These are phyloP conservation scores for Achatina immaculata DNA, from an alignment of 1,140 invertebrate species.

Conservation along the genomic window DNA sequence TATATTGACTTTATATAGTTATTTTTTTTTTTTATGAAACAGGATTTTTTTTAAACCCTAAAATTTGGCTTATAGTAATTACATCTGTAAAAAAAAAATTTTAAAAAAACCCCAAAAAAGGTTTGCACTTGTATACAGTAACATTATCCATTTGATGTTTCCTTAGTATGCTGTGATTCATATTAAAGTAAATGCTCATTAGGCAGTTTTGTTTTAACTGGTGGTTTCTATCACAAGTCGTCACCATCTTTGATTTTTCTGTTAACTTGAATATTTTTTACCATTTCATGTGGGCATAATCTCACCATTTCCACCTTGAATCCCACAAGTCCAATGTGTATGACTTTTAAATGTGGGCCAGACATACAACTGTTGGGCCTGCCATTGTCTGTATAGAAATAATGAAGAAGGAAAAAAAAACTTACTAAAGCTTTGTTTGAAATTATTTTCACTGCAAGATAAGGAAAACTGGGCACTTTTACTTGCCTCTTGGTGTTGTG, in stretches of 20 bases:
- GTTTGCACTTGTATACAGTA: conserved; percentile 31
- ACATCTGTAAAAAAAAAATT: no score
- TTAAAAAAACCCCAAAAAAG: no score
- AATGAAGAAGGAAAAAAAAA: background rate
- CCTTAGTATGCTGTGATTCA: background rate
- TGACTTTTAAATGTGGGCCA: no score
- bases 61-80: conserved; percentile 36
- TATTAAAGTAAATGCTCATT: background rate
- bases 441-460: background rate
- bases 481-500: conserved; percentile 36
- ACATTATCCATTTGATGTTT: background rate
- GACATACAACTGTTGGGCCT: no score
- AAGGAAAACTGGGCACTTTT: background rate
- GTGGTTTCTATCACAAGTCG: no score
- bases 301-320: no score
- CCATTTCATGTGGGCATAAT: conserved; percentile 1
- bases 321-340: no score
- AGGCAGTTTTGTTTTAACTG: background rate
- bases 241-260: no score
- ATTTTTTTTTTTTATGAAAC: background rate
- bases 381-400: background rate
- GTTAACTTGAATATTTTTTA: background rate
- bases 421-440: background rate
- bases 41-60: background rate
- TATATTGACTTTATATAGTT: conserved; percentile 32